Conservation (phyloP, 2,113 vertebrate species). For the Pseudois nayaur region DNA sequence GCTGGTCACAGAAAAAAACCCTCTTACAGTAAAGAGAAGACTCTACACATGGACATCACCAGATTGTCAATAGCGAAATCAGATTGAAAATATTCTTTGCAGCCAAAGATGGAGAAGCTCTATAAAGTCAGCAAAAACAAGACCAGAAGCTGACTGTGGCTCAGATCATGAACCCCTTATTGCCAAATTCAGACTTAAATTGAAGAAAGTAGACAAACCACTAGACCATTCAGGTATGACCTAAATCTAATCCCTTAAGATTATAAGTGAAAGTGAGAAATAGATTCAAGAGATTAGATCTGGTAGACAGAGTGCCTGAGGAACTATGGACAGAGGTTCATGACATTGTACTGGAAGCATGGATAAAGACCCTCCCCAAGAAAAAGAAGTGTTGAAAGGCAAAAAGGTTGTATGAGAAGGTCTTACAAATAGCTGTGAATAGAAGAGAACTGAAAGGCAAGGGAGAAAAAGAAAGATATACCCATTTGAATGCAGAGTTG, state of each 20-base stretch:
- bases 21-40: background rate
- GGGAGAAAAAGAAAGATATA: background rate
- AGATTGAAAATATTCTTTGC: background rate
- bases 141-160: fast-evolving
- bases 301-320: background rate
- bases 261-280: background rate
- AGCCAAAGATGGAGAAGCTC: background rate
- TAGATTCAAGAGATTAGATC: background rate
- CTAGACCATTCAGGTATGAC: background rate
- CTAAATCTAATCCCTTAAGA: background rate
- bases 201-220: background rate
- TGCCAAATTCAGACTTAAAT: background rate
- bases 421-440: background rate
- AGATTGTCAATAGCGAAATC: background rate
- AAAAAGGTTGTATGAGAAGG: background rate
- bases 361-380: background rate
- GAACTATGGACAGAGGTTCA: background rate
- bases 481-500: background rate
- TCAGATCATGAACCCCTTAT: background rate
- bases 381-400: background rate
- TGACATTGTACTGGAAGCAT: background rate
- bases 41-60: background rate
- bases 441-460: background rate
- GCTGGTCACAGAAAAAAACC: background rate
- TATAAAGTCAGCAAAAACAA: background rate